Conservation (phyloP, 2,888 invertebrate species). For the Machimus atricapillus region DNA sequence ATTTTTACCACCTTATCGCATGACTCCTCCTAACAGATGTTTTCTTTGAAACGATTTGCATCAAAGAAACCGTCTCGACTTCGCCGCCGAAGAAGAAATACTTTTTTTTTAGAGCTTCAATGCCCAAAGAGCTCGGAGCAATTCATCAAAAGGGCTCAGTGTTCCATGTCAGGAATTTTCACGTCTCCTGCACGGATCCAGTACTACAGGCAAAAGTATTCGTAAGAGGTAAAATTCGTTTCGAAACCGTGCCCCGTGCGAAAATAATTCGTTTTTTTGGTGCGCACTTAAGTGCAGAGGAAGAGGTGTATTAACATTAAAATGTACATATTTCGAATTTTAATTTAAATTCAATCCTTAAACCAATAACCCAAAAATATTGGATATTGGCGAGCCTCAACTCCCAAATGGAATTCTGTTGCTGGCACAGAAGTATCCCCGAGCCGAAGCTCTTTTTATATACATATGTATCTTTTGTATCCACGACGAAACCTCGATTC, state of each 20-base stretch:
- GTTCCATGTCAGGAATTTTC: not conserved
- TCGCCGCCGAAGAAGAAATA: not conserved
- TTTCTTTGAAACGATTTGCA: not conserved
- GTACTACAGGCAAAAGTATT: not conserved
- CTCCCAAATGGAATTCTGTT: not conserved
- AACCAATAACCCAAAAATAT: slow-evolving; percentile 10
- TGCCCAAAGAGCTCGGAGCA: not conserved
- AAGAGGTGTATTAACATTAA: not conserved
- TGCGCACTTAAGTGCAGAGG: not conserved
- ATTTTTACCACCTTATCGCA: not conserved
- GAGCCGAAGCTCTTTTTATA: not conserved
- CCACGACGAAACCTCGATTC: not conserved
- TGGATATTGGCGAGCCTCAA: not conserved
- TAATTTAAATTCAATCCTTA: not conserved
- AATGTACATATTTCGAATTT: not conserved
- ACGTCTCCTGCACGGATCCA: not conserved
- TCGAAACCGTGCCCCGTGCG: not conserved
- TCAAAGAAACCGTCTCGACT: not conserved
- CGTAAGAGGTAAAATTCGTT: not conserved
- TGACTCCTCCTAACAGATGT: not conserved
- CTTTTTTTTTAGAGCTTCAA: not conserved
- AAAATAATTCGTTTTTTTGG: not conserved
- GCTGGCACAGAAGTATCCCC: not conserved
- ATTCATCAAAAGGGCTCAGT: not conserved
- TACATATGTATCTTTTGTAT: not conserved